phyloP scores from a whole-genome alignment of 2,888 invertebrate genomes.

The Ceramica pisi region DNA sequence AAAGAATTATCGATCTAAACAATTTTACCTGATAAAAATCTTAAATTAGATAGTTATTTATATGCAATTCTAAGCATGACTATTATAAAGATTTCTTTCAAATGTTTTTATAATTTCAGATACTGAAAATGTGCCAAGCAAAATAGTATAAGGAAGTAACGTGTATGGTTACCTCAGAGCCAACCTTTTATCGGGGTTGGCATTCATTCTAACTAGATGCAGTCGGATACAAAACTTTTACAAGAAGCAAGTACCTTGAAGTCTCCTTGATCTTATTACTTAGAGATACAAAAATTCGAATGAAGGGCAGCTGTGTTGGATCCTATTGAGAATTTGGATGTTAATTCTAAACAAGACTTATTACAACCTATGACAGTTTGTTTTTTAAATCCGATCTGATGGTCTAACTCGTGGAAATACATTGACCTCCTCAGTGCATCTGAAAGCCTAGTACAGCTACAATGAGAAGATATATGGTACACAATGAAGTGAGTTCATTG shows the following conservation, averaged over 20 bases:
- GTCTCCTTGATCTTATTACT: background rate
- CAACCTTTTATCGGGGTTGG: background rate
- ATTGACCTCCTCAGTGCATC: background rate
- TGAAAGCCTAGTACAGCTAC: background rate
- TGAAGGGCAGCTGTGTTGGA: background rate
- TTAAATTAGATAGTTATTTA: too few relatives aligned
- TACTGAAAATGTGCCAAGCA: background rate
- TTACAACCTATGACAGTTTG: background rate
- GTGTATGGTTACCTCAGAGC: slow-evolving; percentile 4
- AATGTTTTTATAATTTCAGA: slow-evolving; percentile 20
- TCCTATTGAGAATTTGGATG: background rate
- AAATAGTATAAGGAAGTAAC: background rate
- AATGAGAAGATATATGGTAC: background rate
- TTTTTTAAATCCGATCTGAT: background rate
- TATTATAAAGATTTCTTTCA: background rate
- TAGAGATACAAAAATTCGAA: background rate
- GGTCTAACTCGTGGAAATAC: background rate
- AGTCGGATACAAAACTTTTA: background rate
- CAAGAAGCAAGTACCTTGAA: background rate
- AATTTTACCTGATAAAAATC: too few relatives aligned
- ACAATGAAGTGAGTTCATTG: too few relatives aligned
- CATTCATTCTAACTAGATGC: background rate
- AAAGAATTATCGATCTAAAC: too few relatives aligned
- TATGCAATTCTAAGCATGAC: too few relatives aligned
- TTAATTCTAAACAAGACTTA: background rate